Conservation (phyloP, 2,888 invertebrate species). For the Cordilura impudica region DNA sequence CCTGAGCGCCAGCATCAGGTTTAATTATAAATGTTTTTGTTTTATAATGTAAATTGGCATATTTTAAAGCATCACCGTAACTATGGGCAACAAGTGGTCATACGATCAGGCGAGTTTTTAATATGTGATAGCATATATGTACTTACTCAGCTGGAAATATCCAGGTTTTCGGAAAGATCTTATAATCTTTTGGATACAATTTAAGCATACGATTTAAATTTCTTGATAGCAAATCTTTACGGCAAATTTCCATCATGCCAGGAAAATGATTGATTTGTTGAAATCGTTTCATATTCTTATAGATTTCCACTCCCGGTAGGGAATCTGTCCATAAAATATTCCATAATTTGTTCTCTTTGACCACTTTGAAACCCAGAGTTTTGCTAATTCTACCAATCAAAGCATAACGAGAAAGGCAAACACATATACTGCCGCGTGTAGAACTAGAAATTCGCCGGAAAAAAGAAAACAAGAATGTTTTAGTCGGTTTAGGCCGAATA, state of each 20-base stretch:
- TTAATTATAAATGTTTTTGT: constrained; percentile 91
- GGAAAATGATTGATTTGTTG: constrained; percentile 96
- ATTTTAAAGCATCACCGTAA: constrained; percentile 84
- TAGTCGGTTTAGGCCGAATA: too few species aligned
- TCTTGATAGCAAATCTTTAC: constrained; percentile 92
- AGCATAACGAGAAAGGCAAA: constrained; percentile 72
- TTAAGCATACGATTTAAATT: constrained; percentile 94
- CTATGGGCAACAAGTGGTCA: constrained; percentile 68
- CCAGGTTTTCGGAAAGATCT: constrained; percentile 96
- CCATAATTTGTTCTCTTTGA: constrained; percentile 90
- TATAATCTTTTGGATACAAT: constrained; percentile 92
- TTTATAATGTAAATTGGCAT: constrained; percentile 77
- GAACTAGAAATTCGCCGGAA: constrained; percentile 64
- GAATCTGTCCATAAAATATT: constrained; percentile 93
- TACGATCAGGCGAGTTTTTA: background rate
- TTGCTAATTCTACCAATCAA: constrained; percentile 74
- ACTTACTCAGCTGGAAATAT: constrained; percentile 93
- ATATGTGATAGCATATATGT: background rate
- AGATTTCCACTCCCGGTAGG: constrained; percentile 90
- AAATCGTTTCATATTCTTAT: constrained; percentile 94
- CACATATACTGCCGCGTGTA: constrained; percentile 73
- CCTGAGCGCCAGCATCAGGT: constrained; percentile 94
- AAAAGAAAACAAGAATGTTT: background rate
- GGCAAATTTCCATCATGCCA: constrained; percentile 91
- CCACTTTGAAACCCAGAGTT: constrained; percentile 77